Base-by-base conservation (phyloP, 2,113 vertebrate genomes). In the Leucopternis melanops region DNA sequence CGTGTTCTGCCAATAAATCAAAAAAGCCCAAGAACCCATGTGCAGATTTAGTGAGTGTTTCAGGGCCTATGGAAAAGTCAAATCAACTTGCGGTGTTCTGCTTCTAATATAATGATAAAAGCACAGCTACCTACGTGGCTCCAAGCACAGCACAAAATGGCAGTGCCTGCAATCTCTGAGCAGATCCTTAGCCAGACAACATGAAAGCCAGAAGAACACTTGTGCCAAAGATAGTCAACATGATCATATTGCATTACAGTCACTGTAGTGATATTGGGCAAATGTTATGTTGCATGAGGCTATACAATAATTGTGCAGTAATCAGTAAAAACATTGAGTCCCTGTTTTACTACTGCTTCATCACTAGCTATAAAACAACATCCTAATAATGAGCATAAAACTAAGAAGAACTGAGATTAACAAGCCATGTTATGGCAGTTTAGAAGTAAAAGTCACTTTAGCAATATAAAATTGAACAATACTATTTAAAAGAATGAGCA, bases 271-370 rank as follows among this genome's bases (percentile, higher is more conserved):
- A 91, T 90, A 91, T 0, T 58, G 62, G 45, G 42, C 81, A 97
- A 95, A 89, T 59, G 54, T 71, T 89, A 70, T 50, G 79, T 55
- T 94, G 49, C 84, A 69, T 58, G 36, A 96, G 49, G 66, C 70
- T 77, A 85, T 70, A 36, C 32, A 77, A n/a, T 85, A 93, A 89
- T 80, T 83, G 67, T 47, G 59, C 57, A 83, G 81, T 93, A 95
- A 97, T 91, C 87, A 96, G 78, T 70, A 78, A 91, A 94, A 95
- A 85, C 81, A 96, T 78, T 73, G 91, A 74, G 74, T 67, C 55
- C 29, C 38, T 83, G 27, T 77, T 95, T 94, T 92, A 95, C 87
- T 78, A 77, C 75, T 85, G 74, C 70, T 94, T 87, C 78, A 82
- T 66, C 89, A 47, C 66, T 47, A 73, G 69, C 59, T 61, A 81